Evolutionary conservation across 2,888 invertebrate genomes (phyloP).

Genomic region (Caenorhabditis panamensis): DNA sequence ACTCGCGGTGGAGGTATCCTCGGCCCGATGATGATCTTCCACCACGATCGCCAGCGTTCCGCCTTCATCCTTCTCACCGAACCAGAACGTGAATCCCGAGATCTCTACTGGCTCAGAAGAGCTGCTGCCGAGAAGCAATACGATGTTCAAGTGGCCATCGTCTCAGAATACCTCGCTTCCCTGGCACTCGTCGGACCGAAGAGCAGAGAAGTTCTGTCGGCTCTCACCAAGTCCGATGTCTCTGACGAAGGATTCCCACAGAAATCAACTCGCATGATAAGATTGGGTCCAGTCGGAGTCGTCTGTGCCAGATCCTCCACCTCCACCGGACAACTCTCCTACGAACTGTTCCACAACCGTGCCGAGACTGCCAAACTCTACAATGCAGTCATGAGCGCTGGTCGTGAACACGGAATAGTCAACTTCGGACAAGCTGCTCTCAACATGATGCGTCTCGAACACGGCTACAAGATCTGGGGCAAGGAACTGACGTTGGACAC

Average conservation of each 20-base stretch:
- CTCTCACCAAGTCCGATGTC: slow-evolving; percentile 80
- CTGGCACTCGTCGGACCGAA: slow-evolving; percentile 76
- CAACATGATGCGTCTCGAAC: slow-evolving; percentile 82
- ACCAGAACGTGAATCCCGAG: slow-evolving; percentile 82
- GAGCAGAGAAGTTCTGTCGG: slow-evolving; percentile 76
- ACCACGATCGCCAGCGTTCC: slow-evolving; percentile 77
- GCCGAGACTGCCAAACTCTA: slow-evolving; percentile 81
- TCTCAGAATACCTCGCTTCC: slow-evolving; percentile 75
- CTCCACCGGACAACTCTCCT: slow-evolving; percentile 82
- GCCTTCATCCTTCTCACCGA: slow-evolving; percentile 82
- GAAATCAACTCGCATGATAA: slow-evolving; percentile 79
- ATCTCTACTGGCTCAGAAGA: slow-evolving; percentile 81
- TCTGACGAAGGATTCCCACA: slow-evolving; percentile 81
- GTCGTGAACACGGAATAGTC: slow-evolving; percentile 80
- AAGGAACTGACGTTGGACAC: slow-evolving; percentile 82
- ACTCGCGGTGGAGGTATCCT: slow-evolving; percentile 82
- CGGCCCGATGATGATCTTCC: slow-evolving; percentile 82
- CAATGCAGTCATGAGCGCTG: slow-evolving; percentile 80
- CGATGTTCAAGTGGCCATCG: slow-evolving; percentile 72
- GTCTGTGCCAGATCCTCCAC: slow-evolving; percentile 73
- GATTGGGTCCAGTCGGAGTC: slow-evolving; percentile 77
- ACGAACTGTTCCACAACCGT: slow-evolving; percentile 82
- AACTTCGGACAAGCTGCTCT: slow-evolving; percentile 83
- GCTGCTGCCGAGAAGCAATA: slow-evolving; percentile 69
- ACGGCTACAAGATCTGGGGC: slow-evolving; percentile 80